These are phyloP conservation scores for Lithobates pipiens DNA, from an alignment of 2,797 vertebrate species.

Conservation along the genomic window DNA sequence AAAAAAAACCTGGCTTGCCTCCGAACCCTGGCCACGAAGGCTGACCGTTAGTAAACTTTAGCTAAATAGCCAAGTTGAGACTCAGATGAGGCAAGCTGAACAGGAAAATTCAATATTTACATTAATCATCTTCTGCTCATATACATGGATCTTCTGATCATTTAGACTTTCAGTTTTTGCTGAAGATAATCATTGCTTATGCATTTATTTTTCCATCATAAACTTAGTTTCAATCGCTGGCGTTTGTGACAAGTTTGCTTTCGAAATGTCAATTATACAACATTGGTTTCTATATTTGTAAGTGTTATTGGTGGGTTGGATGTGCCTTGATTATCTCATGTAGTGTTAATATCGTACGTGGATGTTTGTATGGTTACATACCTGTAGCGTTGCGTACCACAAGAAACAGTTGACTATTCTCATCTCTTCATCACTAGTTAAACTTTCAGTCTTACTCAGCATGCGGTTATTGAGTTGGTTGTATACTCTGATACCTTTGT, in stretches of 20 bases:
- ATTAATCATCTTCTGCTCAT: background rate
- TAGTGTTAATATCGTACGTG: background rate
- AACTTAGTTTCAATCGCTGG: background rate
- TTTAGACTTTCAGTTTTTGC: background rate
- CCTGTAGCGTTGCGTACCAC: background rate
- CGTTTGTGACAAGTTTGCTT: background rate
- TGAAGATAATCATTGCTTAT: background rate
- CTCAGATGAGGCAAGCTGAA: background rate
- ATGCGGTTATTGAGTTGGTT: constrained; percentile 34
- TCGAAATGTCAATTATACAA: background rate
- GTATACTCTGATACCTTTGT: background rate
- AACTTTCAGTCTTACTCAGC: constrained; percentile 47
- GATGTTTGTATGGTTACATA: background rate
- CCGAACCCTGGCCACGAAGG: too few relatives aligned
- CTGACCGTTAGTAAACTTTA: too few relatives aligned
- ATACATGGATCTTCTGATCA: background rate
- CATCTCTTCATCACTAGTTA: background rate
- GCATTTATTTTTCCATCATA: background rate
- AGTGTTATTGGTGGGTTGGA: background rate
- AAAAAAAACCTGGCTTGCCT: too few relatives aligned
- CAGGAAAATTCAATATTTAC: too few relatives aligned
- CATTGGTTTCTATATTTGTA: background rate
- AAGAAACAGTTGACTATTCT: background rate
- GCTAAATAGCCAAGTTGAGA: background rate
- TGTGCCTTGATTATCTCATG: background rate